Percentiles rank a stretch among this genome's conserved stretches.
Conservation (phyloP, 1,140 invertebrate genomes). For the Drosophila repletoides region DNA sequence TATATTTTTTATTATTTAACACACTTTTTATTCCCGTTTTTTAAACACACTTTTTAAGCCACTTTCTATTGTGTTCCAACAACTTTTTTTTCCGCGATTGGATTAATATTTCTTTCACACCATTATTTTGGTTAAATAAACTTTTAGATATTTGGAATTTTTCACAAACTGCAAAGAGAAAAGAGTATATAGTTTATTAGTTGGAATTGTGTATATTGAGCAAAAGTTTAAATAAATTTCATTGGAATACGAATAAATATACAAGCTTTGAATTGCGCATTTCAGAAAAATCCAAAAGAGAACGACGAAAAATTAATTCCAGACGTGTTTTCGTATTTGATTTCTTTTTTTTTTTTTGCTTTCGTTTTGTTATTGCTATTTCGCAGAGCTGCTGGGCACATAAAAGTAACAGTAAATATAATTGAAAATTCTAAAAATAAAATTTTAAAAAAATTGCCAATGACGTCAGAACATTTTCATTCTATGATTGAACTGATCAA, state of each 20-base stretch:
- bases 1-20: too few species aligned
- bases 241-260: conserved; percentile 12
- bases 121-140: too few species aligned
- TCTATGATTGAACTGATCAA: conserved; percentile 24
- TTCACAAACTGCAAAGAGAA: conserved; percentile 35
- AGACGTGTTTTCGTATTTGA: conserved; percentile 45
- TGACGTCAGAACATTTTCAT: not conserved
- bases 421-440: conserved; percentile 49
- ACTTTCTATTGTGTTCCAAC: not conserved
- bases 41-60: too few species aligned
- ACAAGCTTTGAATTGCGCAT: conserved; percentile 60
- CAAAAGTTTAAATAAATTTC: conserved; percentile 57
- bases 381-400: not conserved
- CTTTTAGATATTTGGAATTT: conserved; percentile 37
- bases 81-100: not conserved
- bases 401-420: conserved; percentile 53
- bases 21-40: too few species aligned
- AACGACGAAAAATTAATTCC: conserved; percentile 49
- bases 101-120: too few species aligned
- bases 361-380: conserved; percentile 13
- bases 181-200: conserved; percentile 48
- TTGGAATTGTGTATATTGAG: conserved; percentile 40
- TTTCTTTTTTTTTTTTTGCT: conserved; percentile 27
- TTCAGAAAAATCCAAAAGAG: conserved; percentile 47
- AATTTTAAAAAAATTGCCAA: conserved; percentile 17